Percentiles rank a stretch among this genome's conserved stretches.
These are phyloP conservation scores for Caenorhabditis zanzibari DNA, from an alignment of 2,888 invertebrate species.

Conservation along the genomic window DNA sequence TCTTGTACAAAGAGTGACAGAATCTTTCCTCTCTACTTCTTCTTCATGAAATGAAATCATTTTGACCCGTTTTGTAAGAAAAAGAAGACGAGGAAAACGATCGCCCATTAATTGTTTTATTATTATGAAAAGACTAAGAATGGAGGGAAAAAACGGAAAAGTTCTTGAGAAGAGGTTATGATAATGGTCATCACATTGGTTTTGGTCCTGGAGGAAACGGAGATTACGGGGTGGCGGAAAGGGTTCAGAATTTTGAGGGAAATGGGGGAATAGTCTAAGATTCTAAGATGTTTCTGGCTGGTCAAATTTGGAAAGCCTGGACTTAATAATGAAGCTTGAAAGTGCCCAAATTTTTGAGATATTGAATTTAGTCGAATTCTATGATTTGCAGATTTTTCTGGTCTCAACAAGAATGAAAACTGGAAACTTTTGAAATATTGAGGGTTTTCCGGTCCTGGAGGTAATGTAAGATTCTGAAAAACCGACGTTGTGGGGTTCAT, in stretches of 20 bases:
- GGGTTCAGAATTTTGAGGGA: neutral
- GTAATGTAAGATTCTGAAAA: too few relatives aligned
- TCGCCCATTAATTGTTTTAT: constrained; percentile 57
- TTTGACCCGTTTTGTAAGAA: constrained; percentile 54
- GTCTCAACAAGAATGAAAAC: too few relatives aligned
- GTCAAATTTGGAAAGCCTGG: neutral
- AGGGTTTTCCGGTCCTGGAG: too few relatives aligned
- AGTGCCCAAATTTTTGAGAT: too few relatives aligned
- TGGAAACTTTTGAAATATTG: too few relatives aligned
- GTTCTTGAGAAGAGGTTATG: constrained; percentile 35
- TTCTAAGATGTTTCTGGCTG: too few relatives aligned
- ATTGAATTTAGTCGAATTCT: too few relatives aligned
- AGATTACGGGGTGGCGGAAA: neutral
- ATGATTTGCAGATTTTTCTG: too few relatives aligned
- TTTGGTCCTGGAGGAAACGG: neutral
- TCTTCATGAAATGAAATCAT: constrained; percentile 30
- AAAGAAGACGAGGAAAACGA: neutral
- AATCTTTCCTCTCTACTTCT: neutral
- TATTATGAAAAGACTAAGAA: constrained; percentile 32
- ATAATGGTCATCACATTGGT: constrained; percentile 19
- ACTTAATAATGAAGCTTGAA: too few relatives aligned
- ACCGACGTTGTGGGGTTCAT: too few relatives aligned
- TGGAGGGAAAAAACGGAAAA: constrained; percentile 1
- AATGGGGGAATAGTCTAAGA: too few relatives aligned
- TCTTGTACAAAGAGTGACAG: constrained; percentile 12